Conservation (phyloP, 2,797 vertebrate genomes). For the Thalassophryne amazonica region DNA sequence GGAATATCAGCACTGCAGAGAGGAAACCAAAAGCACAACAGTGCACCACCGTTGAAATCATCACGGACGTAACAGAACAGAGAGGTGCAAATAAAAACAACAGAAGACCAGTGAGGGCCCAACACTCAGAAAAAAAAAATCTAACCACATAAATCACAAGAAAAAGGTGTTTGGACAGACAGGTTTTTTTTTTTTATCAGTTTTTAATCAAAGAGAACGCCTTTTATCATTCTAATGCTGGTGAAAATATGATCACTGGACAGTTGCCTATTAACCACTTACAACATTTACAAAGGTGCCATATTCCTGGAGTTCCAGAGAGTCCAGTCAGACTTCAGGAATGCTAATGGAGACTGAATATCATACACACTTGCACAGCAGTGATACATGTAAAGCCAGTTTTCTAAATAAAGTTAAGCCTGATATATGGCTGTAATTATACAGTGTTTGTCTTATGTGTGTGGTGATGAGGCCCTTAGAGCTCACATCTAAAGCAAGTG, state of each 20-base stretch:
- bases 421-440: slow-evolving; percentile 33
- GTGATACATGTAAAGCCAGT: slow-evolving; percentile 5
- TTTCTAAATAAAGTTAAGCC: neutral
- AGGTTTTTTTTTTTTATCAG: neutral
- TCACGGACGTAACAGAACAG: neutral
- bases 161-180: neutral
- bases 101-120: neutral
- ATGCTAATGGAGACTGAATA: slow-evolving; percentile 37
- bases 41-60: slow-evolving; percentile 9
- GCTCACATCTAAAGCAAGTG: slow-evolving; percentile 24
- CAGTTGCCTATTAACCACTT: slow-evolving; percentile 4
- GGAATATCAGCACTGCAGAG: slow-evolving; percentile 33
- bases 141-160: slow-evolving; percentile 3
- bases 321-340: neutral
- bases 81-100: neutral
- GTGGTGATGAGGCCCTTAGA: neutral
- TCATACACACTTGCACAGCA: neutral
- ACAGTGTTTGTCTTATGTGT: slow-evolving; percentile 30
- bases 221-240: slow-evolving; percentile 24
- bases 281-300: slow-evolving; percentile 16
- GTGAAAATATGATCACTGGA: slow-evolving; percentile 17
- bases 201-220: neutral
- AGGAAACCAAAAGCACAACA: slow-evolving; percentile 19
- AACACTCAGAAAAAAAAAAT: neutral
- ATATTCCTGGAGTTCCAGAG: slow-evolving; percentile 6